These are phyloP conservation scores for Physeter macrocephalus DNA, from an alignment of 2,113 vertebrate species.

Conservation along the genomic window DNA sequence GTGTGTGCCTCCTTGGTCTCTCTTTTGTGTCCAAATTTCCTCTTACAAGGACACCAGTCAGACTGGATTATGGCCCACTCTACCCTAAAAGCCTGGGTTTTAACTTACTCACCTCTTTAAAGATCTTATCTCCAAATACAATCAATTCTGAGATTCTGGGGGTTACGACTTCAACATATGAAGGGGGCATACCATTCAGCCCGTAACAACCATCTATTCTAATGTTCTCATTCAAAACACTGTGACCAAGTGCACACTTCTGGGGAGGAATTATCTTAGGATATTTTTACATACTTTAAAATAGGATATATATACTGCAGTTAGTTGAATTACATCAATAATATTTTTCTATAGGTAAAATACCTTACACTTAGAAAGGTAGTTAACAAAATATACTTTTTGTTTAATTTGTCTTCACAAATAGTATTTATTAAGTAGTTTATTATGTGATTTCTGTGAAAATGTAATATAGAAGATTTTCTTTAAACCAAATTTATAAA, in stretches of 20 bases:
- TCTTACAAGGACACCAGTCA: background rate
- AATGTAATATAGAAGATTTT: background rate
- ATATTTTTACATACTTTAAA: background rate
- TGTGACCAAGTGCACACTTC: background rate
- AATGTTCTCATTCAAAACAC: background rate
- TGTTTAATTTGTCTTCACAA: conserved; percentile 6
- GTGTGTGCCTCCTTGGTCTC: background rate
- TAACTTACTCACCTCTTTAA: background rate
- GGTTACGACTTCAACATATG: background rate
- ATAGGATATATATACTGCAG: background rate
- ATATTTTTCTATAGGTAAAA: background rate
- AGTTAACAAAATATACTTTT: conserved; percentile 14
- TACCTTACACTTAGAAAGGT: background rate
- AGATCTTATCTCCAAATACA: background rate
- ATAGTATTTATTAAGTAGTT: conserved; percentile 7
- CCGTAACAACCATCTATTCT: background rate
- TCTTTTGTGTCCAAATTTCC: background rate
- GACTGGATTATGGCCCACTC: background rate
- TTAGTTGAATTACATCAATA: conserved; percentile 14
- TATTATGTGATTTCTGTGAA: conserved; percentile 3
- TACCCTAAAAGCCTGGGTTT: background rate
- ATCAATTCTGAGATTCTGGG: background rate
- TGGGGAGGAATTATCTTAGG: conserved; percentile 9
- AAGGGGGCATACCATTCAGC: background rate
- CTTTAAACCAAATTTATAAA: conserved; percentile 38